phyloP scores from a whole-genome alignment of 2,797 vertebrate genomes.

The Ctenopoma kingsleyae region DNA sequence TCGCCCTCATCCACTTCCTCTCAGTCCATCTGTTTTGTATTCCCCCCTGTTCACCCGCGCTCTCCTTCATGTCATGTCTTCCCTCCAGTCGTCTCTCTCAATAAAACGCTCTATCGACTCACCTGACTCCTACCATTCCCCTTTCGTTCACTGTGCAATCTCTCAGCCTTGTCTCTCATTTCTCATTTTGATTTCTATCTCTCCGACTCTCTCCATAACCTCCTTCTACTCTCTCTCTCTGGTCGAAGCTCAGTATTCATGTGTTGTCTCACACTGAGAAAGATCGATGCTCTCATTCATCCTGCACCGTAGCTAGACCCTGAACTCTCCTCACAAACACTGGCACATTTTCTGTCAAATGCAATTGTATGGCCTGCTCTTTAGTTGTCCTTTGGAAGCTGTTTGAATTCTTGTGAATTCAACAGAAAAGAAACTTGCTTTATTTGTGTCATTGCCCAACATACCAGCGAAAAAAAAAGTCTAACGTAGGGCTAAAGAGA shows the following conservation, averaged over 20 bases:
- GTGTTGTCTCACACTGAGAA: constrained; percentile 45
- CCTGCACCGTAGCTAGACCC: constrained; percentile 45
- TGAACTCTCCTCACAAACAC: constrained; percentile 54
- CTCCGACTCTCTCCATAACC: constrained; percentile 19
- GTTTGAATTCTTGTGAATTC: constrained; percentile 20
- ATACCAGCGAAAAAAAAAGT: not conserved
- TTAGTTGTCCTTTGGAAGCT: constrained; percentile 33
- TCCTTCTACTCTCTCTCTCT: constrained; percentile 24
- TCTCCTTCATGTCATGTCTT: constrained; percentile 30
- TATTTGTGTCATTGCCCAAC: constrained; percentile 19
- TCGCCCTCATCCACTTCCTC: constrained; percentile 12
- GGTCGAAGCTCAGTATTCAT: constrained; percentile 67
- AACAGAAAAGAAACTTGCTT: not conserved
- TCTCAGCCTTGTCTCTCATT: constrained; percentile 35
- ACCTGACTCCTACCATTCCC: constrained; percentile 21
- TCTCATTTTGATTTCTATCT: constrained; percentile 52
- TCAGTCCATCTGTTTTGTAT: constrained; percentile 56
- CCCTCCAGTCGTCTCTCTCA: constrained; percentile 34
- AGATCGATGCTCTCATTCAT: constrained; percentile 73
- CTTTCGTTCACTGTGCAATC: constrained; percentile 39
- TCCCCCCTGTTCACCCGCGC: constrained; percentile 12
- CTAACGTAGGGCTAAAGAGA: not conserved
- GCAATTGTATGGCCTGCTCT: constrained; percentile 5
- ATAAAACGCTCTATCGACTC: constrained; percentile 51
- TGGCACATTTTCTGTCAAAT: constrained; percentile 23